These are phyloP conservation scores for Dorcus hopei DNA, from an alignment of 2,888 invertebrate genomes.

Conservation along the genomic window DNA sequence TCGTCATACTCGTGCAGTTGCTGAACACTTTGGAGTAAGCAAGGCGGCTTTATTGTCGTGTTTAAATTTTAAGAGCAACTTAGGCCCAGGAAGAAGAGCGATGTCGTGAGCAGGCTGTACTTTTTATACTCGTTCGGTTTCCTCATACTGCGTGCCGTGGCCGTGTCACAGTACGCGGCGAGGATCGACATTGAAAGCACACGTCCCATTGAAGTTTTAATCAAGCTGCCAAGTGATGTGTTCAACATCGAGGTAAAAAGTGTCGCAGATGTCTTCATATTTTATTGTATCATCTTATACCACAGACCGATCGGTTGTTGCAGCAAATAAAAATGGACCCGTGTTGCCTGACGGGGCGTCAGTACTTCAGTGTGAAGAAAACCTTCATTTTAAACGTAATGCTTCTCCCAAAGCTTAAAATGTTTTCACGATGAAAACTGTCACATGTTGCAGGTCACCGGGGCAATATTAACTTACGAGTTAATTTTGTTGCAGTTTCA, in stretches of 20 bases:
- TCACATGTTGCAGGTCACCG: constrained; percentile 3
- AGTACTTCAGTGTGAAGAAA: neutral
- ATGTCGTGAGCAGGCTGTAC: constrained; percentile 4
- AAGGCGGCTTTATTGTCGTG: neutral
- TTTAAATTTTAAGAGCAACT: neutral
- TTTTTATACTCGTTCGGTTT: constrained; percentile 10
- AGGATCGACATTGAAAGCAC: neutral
- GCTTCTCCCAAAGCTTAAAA: neutral
- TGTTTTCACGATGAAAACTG: neutral
- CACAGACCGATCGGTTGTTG: constrained; percentile 1
- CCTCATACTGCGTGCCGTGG: constrained; percentile 1
- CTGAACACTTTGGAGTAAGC: constrained; percentile 10
- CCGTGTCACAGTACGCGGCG: constrained; percentile 2
- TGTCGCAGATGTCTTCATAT: neutral
- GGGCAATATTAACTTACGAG: constrained; percentile 7
- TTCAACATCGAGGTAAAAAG: constrained; percentile 1
- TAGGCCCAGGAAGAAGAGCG: neutral
- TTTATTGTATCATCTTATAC: neutral
- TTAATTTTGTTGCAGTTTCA: constrained; percentile 9
- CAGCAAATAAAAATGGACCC: constrained; percentile 6
- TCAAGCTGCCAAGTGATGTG: neutral
- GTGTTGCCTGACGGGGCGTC: neutral
- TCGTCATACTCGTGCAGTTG: constrained; percentile 8
- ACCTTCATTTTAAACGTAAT: constrained; percentile 6
- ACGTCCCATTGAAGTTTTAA: neutral